A percentile compares a stretch with the other conserved stretches of the same genome.
These are phyloP conservation scores for Dusona sp. DNA, from an alignment of 2,888 invertebrate species.

Conservation along the genomic window DNA sequence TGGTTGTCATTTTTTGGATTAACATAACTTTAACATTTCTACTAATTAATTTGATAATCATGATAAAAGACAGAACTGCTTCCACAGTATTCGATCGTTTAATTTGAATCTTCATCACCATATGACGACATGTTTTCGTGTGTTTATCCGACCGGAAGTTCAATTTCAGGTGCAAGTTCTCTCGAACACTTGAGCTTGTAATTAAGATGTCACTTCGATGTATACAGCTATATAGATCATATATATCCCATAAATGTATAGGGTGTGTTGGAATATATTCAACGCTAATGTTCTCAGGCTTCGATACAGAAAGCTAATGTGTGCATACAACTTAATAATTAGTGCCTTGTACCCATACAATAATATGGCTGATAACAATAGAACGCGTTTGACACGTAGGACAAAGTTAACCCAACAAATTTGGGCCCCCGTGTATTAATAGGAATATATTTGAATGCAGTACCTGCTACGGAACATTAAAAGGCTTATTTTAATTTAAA, in stretches of 20 bases:
- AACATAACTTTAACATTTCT: neutral
- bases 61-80: neutral
- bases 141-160: conserved; percentile 23
- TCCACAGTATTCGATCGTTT: neutral
- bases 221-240: conserved; percentile 2
- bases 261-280: neutral
- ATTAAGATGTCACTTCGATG: conserved; percentile 41
- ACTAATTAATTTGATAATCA: neutral
- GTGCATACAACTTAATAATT: conserved; percentile 2
- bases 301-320: conserved; percentile 4
- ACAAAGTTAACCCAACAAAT: neutral
- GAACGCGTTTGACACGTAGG: neutral
- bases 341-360: neutral
- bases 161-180: conserved; percentile 48
- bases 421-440: neutral
- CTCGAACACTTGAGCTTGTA: neutral
- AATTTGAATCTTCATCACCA: conserved; percentile 36
- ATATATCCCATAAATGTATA: conserved; percentile 16
- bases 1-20: neutral
- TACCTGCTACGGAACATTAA: neutral
- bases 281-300: conserved; percentile 23
- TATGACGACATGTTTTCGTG: neutral
- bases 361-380: neutral
- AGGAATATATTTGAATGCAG: neutral
- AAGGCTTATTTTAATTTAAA: neutral